Evolutionary conservation across 2,888 invertebrate species (phyloP), one percentile per base, ranked within the genome.

Genomic region (Archips xylosteana): DNA sequence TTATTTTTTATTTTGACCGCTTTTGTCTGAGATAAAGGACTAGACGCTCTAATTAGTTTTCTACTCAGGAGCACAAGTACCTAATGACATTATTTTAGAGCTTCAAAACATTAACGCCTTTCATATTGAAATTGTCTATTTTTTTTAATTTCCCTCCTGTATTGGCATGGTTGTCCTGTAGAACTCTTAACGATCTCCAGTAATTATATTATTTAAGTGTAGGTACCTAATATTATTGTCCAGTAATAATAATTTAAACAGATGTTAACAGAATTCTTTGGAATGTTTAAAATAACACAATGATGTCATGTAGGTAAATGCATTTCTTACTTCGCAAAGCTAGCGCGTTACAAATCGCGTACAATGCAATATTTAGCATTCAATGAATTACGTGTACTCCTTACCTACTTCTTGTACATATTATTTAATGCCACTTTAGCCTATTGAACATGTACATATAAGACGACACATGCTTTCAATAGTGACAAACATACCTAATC

Each of bases 121-220:
- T 15, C 9, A 23, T 9, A 49, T 49, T 8, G 9, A 57, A 57
- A 57, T 12, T 10, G 12, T 57, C n/a, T 60, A 1, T 60, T 34
- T 60, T 36, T 1, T 13, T 74, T 10, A 67, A 74, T 68, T 69
- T 34, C 62, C 67, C 67, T 71, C 70, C 62, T 59, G 62, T 63
- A 67, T 42, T 39, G 10, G 62, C 62, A 62, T 62, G 70, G 63
- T 54, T 62, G 64, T 69, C 82, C 81, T 78, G 76, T 79, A 80
- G 36, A 45, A 62, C 39, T 39, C 3, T 62, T 62, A 0, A n/a
- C 54, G 8, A 9, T 54, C 36, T 42, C 8, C 13, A 42, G 15
- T 12, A 9, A 23, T 42, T 42, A 3, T 39, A 13, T 42, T 15
- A 36, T 42, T 42, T 62, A 39, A 3, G 4, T 15, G 0, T 23